Evolutionary conservation across 1,140 invertebrate genomes (phyloP), one percentile per base, ranked within the genome.

Genomic region (Panagrolaimus sp.): DNA sequence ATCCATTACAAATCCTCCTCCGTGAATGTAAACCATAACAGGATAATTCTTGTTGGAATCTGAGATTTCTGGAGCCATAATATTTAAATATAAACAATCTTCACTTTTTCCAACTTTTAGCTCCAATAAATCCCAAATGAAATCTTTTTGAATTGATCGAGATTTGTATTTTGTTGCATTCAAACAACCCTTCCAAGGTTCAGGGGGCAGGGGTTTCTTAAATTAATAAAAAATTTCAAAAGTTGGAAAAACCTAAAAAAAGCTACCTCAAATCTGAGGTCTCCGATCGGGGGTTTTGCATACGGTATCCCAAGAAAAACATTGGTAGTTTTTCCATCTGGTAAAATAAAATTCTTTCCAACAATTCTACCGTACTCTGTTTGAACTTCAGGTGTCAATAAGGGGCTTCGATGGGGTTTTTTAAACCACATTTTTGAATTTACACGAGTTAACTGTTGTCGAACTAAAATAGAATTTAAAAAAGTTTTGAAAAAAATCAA

Each of bases 21-120:
- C 94, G 84, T 93, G 96, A 71, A 97, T 90, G 92, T 93, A 97
- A 43, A 96, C 88, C 89, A 96, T 89, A 17, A 96, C 93, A n/a
- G 93, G 90, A 70, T 68, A 91, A 90, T 69, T 63, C 55, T 43
- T 47, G 75, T 32, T 1, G n/a, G n/a, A n/a, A 5, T n/a, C 43
- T 26, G 28, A 48, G 21, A 43, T 17, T 26, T 65, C 52, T 2
- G 89, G 89, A 3, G 86, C 87, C 74, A 89, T 90, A 10, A 91
- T 87, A 65, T 90, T 90, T 0, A 91, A 78, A 68, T 88, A 87
- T 0, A 91, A 84, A 77, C 89, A 90, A 76, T 91, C 89, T 78
- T 91, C 90, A 5, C 52, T 63, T 70, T 93, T 89, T 81, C 91
- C 90, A 0, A 76, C 93, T 21, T 43, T 92, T 90, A 84, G 82